Conservation (phyloP, 2,113 vertebrate species). For the Bos taurus region DNA sequence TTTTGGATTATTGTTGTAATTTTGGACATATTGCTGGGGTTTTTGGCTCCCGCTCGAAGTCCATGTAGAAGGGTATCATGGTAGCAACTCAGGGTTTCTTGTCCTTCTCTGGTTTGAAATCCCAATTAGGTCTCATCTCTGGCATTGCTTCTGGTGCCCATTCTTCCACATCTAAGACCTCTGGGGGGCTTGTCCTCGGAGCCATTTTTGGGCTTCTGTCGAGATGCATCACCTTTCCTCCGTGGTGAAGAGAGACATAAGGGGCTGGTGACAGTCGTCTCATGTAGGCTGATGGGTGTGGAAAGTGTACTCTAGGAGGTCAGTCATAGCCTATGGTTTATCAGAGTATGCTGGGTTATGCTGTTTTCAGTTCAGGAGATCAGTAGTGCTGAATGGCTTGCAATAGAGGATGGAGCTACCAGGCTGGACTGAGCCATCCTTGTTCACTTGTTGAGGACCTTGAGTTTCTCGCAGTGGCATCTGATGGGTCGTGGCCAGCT, state of each 20-base stretch:
- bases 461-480: background rate
- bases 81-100: background rate
- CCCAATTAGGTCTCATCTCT: background rate
- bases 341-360: background rate
- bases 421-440: background rate
- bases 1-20: background rate
- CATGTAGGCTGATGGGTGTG: background rate
- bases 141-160: background rate
- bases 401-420: background rate
- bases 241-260: background rate
- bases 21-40: background rate
- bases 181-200: background rate
- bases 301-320: background rate
- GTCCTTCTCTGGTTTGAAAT: background rate
- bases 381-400: background rate
- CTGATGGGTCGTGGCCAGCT: background rate
- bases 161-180: background rate
- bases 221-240: background rate
- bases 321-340: background rate
- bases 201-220: background rate
- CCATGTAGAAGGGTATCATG: background rate
- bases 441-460: background rate
- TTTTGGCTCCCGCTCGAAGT: background rate
- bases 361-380: background rate
- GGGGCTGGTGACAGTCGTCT: background rate